These are phyloP conservation scores for Lagodon rhomboides DNA, from an alignment of 2,797 vertebrate genomes.

Conservation along the genomic window DNA sequence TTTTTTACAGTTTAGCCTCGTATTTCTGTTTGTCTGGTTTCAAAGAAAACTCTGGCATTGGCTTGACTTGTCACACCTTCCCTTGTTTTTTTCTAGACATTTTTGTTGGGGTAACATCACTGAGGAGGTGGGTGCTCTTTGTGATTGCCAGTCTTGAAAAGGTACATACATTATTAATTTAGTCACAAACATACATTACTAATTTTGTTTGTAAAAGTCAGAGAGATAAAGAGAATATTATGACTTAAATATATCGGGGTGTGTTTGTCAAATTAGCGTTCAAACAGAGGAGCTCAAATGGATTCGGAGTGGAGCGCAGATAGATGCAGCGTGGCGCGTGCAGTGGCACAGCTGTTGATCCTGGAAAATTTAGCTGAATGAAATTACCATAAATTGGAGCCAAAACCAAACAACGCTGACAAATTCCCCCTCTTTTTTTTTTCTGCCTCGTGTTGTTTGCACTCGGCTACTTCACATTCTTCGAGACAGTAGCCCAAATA, in stretches of 20 bases:
- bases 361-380: constrained; percentile 28
- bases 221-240: constrained; percentile 12
- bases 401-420: constrained; percentile 32
- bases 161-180: not conserved
- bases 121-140: not conserved
- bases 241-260: not conserved
- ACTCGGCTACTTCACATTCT: not conserved
- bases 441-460: constrained; percentile 23
- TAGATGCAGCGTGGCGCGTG: constrained; percentile 19
- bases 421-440: constrained; percentile 15
- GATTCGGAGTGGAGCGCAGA: constrained; percentile 35
- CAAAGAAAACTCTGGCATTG: not conserved
- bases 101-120: constrained; percentile 3
- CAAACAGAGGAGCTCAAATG: constrained; percentile 33
- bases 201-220: not conserved
- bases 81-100: not conserved
- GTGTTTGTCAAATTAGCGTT: constrained; percentile 28
- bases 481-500: not conserved
- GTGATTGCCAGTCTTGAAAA: constrained; percentile 1
- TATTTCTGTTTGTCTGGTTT: constrained; percentile 1
- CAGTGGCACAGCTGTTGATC: constrained; percentile 48
- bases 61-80: not conserved
- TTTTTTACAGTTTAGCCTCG: not conserved
- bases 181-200: not conserved
- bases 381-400: constrained; percentile 46